Percentiles rank a stretch among this genome's conserved stretches.
Evolutionary conservation across 2,888 invertebrate species (phyloP).

Genomic region (Seira sanloemensis): DNA sequence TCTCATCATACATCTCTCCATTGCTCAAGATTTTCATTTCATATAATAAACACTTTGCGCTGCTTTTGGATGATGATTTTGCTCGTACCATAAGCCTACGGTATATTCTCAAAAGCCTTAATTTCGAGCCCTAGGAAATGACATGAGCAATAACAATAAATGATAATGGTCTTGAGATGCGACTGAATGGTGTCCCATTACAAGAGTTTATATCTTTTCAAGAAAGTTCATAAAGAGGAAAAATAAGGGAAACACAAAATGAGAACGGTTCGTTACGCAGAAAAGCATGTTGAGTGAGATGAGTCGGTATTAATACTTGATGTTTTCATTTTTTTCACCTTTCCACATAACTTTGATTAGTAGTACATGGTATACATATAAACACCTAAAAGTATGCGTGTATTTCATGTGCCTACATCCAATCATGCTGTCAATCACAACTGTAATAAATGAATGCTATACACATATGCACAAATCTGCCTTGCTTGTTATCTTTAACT

Average conservation of each 20-base stretch:
- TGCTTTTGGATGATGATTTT: neutral
- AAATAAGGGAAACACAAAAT: neutral
- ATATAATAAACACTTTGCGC: neutral
- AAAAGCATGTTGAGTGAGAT: no score
- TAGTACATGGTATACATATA: no score
- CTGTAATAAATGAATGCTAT: no score
- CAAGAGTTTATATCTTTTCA: neutral
- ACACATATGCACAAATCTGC: no score
- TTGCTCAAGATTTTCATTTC: neutral
- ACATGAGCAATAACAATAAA: slow-evolving; percentile 4
- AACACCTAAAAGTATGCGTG: no score
- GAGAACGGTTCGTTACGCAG: no score
- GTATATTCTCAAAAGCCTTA: neutral
- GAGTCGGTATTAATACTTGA: no score
- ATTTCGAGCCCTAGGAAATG: neutral
- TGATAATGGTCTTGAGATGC: neutral
- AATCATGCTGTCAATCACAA: no score
- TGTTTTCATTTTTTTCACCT: no score
- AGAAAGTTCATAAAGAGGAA: neutral
- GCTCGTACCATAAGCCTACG: neutral
- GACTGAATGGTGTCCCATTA: neutral
- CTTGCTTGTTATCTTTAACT: neutral
- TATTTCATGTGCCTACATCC: no score
- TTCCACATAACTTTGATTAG: no score
- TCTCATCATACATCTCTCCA: neutral